Base-by-base conservation (phyloP, 2,113 vertebrate species). In the Hyla sarda region DNA sequence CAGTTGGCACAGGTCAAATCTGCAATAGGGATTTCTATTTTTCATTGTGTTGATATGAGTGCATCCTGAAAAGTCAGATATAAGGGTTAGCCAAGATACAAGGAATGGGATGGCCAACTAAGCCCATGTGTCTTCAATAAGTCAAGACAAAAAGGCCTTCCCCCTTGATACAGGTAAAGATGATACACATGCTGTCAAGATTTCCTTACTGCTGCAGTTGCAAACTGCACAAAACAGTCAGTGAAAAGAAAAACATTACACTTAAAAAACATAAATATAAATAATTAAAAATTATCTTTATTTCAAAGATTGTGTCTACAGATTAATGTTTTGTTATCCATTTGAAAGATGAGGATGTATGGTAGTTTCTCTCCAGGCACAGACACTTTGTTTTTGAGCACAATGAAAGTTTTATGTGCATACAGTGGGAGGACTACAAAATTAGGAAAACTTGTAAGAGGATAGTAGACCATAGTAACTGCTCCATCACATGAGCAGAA, bases 381-480 rank as follows among this genome's bases (percentile, higher is more conserved):
- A 52, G 74, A 32, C 25, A 50, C 73, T 76, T 76, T 76, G 73
- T 50, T 30, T 76, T 76, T 28, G 45, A 3, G 45, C 73, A 77
- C 74, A 77, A 54, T 54, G 74, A 54, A 52, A 11, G 48, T 77
- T 77, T 52, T 77, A 30, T 54, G 74, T 21, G 19, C 74, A 34
- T 77, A 50, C 74, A 77, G 28, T 54, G 74, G 47, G 48, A 11
- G 25, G 74, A 77, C 48, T 32, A 19, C 74, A 54, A 77, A 76
- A 77, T 77, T 19, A 77, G 74, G 50, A 47, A 52, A 77, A 77
- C 74, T 52, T 52, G n/a, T 32, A 77, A 77, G 25, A 32, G 16
- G 50, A 77, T 32, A 54, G 48, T 32, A 28, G 73, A 48, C 45
- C 47, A 23, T 19, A 50, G 25, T 14, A 21, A 28, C 74, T 10